Evolutionary conservation across 2,797 vertebrate genomes (phyloP).

Genomic region (Alosa sapidissima): DNA sequence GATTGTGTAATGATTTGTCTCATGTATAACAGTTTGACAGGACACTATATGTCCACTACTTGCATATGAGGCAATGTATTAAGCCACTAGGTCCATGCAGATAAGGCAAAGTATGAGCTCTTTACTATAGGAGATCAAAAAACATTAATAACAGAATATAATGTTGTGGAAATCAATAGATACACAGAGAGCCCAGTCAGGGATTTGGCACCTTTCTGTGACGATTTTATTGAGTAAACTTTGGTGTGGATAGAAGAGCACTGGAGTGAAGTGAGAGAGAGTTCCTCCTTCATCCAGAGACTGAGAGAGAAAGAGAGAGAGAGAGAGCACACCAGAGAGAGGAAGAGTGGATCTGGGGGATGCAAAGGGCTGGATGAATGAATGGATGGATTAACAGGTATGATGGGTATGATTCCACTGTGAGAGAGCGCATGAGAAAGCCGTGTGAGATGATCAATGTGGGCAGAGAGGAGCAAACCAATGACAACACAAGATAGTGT

Average conservation of each 20-base stretch:
- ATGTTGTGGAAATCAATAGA: not conserved
- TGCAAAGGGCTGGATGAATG: conserved; percentile 23
- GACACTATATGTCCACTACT: not conserved
- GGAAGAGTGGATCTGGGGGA: conserved; percentile 38
- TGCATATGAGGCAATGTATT: not conserved
- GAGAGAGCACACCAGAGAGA: conserved; percentile 37
- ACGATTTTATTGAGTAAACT: conserved; percentile 17
- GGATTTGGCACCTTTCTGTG: conserved; percentile 14
- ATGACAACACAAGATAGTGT: conserved; percentile 52
- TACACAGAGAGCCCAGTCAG: conserved; percentile 16
- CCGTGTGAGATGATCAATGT: conserved; percentile 32
- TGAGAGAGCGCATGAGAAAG: conserved; percentile 42
- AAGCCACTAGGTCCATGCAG: not conserved
- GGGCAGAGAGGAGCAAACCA: conserved; percentile 48
- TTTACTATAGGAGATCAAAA: not conserved
- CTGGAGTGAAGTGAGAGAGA: conserved; percentile 15
- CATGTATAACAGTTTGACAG: not conserved
- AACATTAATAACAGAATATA: not conserved
- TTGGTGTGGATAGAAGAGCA: not conserved
- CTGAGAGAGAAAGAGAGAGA: not conserved
- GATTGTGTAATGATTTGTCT: no score
- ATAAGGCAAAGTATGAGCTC: not conserved
- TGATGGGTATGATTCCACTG: conserved; percentile 32
- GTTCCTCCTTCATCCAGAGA: not conserved
- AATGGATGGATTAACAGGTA: conserved; percentile 30